Percentiles rank a stretch among this genome's conserved stretches.
phyloP scores from a whole-genome alignment of 2,888 invertebrate genomes.

The Sinhomidia bicolor region DNA sequence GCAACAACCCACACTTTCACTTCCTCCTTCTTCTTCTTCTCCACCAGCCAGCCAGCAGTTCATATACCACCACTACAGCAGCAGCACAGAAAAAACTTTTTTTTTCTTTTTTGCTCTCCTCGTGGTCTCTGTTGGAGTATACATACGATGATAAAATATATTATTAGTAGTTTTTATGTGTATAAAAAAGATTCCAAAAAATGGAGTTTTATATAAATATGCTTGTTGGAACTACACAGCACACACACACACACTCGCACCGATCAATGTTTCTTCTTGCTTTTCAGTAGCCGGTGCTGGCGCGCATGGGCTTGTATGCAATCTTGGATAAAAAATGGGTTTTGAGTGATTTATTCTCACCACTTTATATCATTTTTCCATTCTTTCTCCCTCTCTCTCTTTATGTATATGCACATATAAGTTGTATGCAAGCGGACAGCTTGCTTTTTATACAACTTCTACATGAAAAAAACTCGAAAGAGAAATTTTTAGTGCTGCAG shows the following conservation, averaged over 20 bases:
- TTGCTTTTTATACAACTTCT: neutral
- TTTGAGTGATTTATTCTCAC: constrained; percentile 78
- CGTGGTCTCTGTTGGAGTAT: constrained; percentile 14
- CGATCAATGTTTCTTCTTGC: constrained; percentile 79
- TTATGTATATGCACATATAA: constrained; percentile 1
- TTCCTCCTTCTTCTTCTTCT: constrained; percentile 23
- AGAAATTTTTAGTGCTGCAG: no score
- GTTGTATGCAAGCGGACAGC: constrained; percentile 8
- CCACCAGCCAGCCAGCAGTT: constrained; percentile 22
- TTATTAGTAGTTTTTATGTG: constrained; percentile 5
- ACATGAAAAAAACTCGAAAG: no score
- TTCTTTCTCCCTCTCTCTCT: constrained; percentile 41
- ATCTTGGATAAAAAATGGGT: constrained; percentile 73
- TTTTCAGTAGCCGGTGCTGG: constrained; percentile 66
- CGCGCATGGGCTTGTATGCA: constrained; percentile 76
- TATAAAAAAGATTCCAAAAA: constrained; percentile 45
- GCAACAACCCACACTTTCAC: constrained; percentile 1
- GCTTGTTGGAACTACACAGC: constrained; percentile 72
- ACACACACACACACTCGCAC: no score
- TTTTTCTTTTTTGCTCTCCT: neutral
- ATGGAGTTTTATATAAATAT: constrained; percentile 73
- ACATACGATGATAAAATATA: neutral
- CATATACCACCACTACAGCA: constrained; percentile 22
- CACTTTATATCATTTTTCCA: constrained; percentile 77
- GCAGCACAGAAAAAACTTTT: no score